Percentiles rank a stretch among this genome's conserved stretches.
phyloP scores from a whole-genome alignment of 2,888 invertebrate species.

The Aporophyla nigra region DNA sequence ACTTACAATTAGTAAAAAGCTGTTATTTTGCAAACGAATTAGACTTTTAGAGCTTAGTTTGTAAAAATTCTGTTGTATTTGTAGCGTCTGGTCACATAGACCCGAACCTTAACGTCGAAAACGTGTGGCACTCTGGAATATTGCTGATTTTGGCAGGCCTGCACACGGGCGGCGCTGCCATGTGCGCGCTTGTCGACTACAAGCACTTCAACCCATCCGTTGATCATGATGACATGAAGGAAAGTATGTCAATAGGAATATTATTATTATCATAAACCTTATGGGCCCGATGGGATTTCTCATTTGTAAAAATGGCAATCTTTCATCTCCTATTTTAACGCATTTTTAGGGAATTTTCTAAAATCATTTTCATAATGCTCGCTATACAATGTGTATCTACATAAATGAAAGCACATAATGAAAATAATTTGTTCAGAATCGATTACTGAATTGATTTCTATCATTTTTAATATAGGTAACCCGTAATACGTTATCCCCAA shows the following conservation, averaged over 20 bases:
- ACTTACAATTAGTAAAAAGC: too few species aligned
- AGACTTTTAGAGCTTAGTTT: not conserved
- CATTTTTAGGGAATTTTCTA: not conserved
- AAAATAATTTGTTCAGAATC: too few species aligned
- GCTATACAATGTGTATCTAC: not conserved
- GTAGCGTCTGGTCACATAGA: slow-evolving; percentile 86
- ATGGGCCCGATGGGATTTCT: not conserved
- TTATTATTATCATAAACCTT: not conserved
- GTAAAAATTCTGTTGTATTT: slow-evolving; percentile 17
- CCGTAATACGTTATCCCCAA: too few species aligned
- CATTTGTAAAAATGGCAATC: too few species aligned
- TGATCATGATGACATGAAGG: slow-evolving; percentile 69
- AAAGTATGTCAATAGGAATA: slow-evolving; percentile 72
- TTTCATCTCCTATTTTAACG: not conserved
- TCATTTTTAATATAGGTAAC: too few species aligned
- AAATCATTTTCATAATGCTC: not conserved
- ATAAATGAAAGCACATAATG: not conserved
- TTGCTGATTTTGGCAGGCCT: slow-evolving; percentile 75
- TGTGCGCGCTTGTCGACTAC: slow-evolving; percentile 81
- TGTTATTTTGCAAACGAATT: too few species aligned
- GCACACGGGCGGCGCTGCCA: slow-evolving; percentile 76
- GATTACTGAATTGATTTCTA: too few species aligned
- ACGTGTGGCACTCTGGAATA: slow-evolving; percentile 82
- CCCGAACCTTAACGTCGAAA: slow-evolving; percentile 80
- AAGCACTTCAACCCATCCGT: slow-evolving; percentile 70